Percentiles rank a stretch among this genome's conserved stretches.
phyloP scores from a whole-genome alignment of 1,140 invertebrate species.

The Drosophila hydei region DNA sequence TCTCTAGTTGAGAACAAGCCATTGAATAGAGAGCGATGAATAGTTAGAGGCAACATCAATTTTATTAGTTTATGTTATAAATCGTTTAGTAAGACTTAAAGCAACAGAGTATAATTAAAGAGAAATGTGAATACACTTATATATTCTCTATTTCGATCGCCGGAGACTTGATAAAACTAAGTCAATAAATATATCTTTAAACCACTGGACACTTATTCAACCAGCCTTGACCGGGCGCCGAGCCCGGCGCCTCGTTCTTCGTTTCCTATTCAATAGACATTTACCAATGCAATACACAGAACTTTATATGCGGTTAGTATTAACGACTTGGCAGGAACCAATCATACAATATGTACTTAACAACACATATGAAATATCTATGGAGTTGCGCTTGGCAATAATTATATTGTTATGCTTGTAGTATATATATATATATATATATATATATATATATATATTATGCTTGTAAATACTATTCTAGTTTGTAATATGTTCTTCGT shows the following conservation, averaged over 20 bases:
- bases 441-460: not conserved
- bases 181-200: conserved; percentile 24
- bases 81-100: conserved; percentile 17
- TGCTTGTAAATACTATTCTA: not conserved
- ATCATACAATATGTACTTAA: conserved; percentile 15
- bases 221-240: conserved; percentile 25
- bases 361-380: conserved; percentile 18
- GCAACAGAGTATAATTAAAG: conserved; percentile 2
- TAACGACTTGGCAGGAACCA: conserved; percentile 16
- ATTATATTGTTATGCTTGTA: not conserved
- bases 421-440: not conserved
- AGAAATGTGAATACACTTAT: conserved; percentile 24
- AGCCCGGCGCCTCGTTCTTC: conserved; percentile 15
- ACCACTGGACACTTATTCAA: conserved; percentile 49
- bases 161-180: conserved; percentile 20
- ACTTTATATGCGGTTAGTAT: not conserved
- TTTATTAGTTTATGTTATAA: conserved; percentile 20
- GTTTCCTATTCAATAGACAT: conserved; percentile 23
- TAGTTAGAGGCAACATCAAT: conserved; percentile 25
- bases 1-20: too few species aligned
- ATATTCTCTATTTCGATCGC: conserved; percentile 9
- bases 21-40: not conserved
- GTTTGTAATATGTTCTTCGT: not conserved
- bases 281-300: conserved; percentile 25
- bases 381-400: not conserved